Percentiles rank a stretch among this genome's conserved stretches.
These are phyloP conservation scores for Mamestra configurata DNA, from an alignment of 1,140 invertebrate species.

Conservation along the genomic window DNA sequence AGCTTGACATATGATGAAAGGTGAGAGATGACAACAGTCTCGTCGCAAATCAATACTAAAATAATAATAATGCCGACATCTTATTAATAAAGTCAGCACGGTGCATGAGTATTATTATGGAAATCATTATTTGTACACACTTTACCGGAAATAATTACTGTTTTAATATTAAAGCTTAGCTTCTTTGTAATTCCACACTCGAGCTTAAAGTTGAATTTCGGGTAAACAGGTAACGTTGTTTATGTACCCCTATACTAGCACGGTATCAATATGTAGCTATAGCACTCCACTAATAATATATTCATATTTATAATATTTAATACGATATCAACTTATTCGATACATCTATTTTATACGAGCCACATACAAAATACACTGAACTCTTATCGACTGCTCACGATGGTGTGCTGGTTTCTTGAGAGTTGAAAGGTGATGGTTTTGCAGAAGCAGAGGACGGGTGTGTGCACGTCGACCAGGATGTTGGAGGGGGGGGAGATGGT, in stretches of 20 bases:
- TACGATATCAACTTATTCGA: conserved; percentile 29
- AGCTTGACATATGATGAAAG: conserved; percentile 71
- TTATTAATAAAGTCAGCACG: conserved; percentile 58
- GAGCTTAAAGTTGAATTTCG: conserved; percentile 10
- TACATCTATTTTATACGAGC: conserved; percentile 13
- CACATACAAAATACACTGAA: conserved; percentile 9
- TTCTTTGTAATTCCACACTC: conserved; percentile 3
- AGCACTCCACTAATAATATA: conserved; percentile 29
- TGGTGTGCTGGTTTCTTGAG: neutral
- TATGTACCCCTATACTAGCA: conserved; percentile 34
- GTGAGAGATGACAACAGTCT: conserved; percentile 65
- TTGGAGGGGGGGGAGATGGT: conserved; percentile 75
- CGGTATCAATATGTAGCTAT: conserved; percentile 41
- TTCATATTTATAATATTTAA: conserved; percentile 30
- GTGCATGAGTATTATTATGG: conserved; percentile 64
- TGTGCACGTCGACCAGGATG: conserved; percentile 77
- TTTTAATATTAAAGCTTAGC: conserved; percentile 27
- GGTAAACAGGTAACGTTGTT: conserved; percentile 29
- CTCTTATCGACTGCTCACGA: conserved; percentile 26
- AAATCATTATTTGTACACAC: conserved; percentile 10
- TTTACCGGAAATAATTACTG: conserved; percentile 29
- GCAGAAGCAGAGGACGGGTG: conserved; percentile 82
- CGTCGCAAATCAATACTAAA: conserved; percentile 54
- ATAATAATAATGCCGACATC: conserved; percentile 26
- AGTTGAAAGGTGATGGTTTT: conserved; percentile 48